A percentile compares a stretch with the other conserved stretches of the same genome.
phyloP scores from a whole-genome alignment of 2,888 invertebrate genomes.

The Hartigia nigra region DNA sequence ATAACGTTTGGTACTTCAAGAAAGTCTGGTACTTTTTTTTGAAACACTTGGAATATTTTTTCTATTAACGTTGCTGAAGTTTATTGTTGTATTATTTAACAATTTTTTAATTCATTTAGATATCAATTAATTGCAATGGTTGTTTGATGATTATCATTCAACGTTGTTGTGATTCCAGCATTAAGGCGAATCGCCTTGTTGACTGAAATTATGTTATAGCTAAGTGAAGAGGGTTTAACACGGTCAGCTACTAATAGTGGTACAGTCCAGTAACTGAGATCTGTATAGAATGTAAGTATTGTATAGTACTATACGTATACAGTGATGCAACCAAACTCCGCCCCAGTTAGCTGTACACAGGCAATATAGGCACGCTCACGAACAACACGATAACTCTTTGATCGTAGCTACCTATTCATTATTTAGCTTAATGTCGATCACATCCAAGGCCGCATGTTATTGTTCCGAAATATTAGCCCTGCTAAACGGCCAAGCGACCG shows the following conservation, averaged over 20 bases:
- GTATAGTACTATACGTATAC: background rate
- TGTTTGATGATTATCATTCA: background rate
- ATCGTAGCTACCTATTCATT: slow-evolving; percentile 37
- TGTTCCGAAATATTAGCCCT: slow-evolving; percentile 24
- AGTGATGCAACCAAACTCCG: slow-evolving; percentile 42
- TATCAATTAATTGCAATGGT: background rate
- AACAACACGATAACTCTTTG: slow-evolving; percentile 18
- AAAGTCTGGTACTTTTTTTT: background rate
- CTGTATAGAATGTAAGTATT: background rate
- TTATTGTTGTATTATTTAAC: too few species aligned
- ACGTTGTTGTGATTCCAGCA: background rate
- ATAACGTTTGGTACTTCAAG: background rate
- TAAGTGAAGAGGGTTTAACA: background rate
- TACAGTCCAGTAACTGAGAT: background rate
- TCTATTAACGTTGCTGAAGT: too few species aligned
- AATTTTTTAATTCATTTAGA: too few species aligned
- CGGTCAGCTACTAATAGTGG: background rate
- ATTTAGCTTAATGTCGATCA: slow-evolving; percentile 37
- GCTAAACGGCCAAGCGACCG: slow-evolving; percentile 6
- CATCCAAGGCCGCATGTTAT: slow-evolving; percentile 30
- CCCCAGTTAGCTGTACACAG: slow-evolving; percentile 33
- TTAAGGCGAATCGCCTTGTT: background rate
- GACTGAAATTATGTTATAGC: background rate
- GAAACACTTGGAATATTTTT: too few species aligned
- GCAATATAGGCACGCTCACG: background rate